Evolutionary conservation across 2,113 vertebrate genomes (phyloP).

Genomic region (Varanus komodoensis): DNA sequence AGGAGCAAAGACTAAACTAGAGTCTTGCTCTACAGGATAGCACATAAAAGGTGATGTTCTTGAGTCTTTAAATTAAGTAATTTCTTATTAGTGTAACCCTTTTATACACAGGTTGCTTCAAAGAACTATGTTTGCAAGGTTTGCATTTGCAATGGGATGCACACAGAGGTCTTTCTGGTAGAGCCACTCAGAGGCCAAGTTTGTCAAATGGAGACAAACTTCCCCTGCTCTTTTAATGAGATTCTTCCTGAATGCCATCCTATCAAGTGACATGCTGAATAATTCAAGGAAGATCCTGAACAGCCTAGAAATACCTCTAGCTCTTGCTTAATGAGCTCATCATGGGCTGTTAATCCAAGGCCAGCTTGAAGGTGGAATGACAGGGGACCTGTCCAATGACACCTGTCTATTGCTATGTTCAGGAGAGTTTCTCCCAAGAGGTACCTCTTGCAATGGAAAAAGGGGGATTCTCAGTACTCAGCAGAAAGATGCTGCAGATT

Average conservation of each 20-base stretch:
- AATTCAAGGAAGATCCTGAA: conserved; percentile 47
- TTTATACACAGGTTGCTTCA: background rate
- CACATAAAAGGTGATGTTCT: no score
- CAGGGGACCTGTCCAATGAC: background rate
- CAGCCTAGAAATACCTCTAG: conserved; percentile 51
- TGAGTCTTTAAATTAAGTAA: background rate
- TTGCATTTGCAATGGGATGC: fast-evolving
- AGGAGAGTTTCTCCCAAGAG: background rate
- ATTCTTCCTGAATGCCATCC: conserved; percentile 5
- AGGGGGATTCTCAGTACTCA: background rate
- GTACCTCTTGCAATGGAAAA: background rate
- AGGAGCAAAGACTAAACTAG: background rate
- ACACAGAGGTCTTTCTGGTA: conserved; percentile 21
- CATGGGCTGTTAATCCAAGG: background rate
- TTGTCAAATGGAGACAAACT: conserved; percentile 32
- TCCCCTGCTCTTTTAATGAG: conserved; percentile 21
- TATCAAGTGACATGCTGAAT: conserved; percentile 4
- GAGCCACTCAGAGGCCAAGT: fast-evolving
- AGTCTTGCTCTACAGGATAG: background rate
- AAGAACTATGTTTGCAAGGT: fast-evolving
- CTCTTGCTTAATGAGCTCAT: conserved; percentile 44
- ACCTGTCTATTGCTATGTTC: background rate
- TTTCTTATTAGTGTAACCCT: background rate
- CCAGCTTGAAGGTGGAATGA: background rate
- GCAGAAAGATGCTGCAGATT: background rate